Base-by-base conservation (phyloP, 1,140 invertebrate species). In the Contarinia nasturtii region DNA sequence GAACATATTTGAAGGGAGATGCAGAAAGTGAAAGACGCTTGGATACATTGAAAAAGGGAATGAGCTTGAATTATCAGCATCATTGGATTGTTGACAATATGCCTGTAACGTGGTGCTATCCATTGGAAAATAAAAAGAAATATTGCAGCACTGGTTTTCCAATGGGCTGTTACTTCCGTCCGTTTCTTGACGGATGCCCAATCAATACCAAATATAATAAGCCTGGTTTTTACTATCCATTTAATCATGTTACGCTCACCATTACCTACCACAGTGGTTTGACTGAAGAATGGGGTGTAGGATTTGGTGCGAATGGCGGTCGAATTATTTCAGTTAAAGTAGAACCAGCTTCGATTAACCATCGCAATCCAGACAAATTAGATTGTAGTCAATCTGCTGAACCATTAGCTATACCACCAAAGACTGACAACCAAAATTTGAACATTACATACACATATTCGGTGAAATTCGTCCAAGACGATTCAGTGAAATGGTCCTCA, bases 41-140 rank as follows among this genome's bases (percentile, higher is more conserved):
- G 46, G 79, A 80, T 47, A 73, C 83, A 8, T 66, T 98, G 45
- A 85, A 85, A 60, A 85, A 85, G 67, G 93, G 88, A 51, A 96
- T 98, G 68, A 79, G 79, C 52, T 70, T 94, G n/a, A 96, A 96
- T 66, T 98, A 98, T 68, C 87, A 97, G 56, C 94, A 98, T 67
- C 93, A 98, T 67, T 98, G 93, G 92, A 91, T 91, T 57, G 76
- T 94, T 55, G 84, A 98, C 67, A 98, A 98, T 59, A 96, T 98
- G 92, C 95, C 93, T 33, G 82, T 88, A 2, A 88, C 84, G 0
- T 97, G 88, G 84, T 98, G 94, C 65, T 97, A 94, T 63, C 66
- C 74, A 48, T 61, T 67, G 48, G 83, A 89, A 52, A 75, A 79
- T 60, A 76, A 71, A 49, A 71, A 77, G 60, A 76, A 83, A 55